Percentiles rank a stretch among this genome's conserved stretches.
These are phyloP conservation scores for Xestia ashworthii DNA, from an alignment of 2,888 invertebrate species.

Conservation along the genomic window DNA sequence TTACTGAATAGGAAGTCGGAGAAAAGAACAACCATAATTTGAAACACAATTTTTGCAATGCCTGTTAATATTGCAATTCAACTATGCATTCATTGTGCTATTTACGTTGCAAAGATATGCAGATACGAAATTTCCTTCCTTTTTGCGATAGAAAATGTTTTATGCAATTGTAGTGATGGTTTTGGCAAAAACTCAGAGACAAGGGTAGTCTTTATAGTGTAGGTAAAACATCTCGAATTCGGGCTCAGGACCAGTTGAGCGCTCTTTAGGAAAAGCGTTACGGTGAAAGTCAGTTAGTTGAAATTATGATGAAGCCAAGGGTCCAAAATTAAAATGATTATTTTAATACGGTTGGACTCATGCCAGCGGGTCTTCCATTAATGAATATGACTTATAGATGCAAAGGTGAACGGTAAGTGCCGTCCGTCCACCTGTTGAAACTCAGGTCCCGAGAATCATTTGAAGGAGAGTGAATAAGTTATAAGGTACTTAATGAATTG, in stretches of 20 bases:
- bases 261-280: background rate
- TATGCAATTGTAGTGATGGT: background rate
- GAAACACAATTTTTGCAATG: background rate
- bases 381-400: constrained; percentile 5
- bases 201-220: background rate
- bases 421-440: constrained; percentile 31
- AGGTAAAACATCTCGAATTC: background rate
- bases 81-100: background rate
- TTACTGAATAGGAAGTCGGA: background rate
- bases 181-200: background rate
- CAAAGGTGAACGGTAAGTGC: constrained; percentile 12
- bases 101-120: background rate
- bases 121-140: background rate
- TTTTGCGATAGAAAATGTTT: background rate
- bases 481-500: background rate
- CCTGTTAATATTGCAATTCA: background rate
- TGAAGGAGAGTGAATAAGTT: background rate
- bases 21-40: background rate
- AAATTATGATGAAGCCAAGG: background rate
- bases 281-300: background rate
- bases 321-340: background rate
- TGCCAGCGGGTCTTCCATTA: constrained; percentile 2
- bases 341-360: background rate
- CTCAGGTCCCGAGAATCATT: background rate
- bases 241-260: background rate